Conservation (phyloP, 2,113 vertebrate genomes). For the Panurus biarmicus region DNA sequence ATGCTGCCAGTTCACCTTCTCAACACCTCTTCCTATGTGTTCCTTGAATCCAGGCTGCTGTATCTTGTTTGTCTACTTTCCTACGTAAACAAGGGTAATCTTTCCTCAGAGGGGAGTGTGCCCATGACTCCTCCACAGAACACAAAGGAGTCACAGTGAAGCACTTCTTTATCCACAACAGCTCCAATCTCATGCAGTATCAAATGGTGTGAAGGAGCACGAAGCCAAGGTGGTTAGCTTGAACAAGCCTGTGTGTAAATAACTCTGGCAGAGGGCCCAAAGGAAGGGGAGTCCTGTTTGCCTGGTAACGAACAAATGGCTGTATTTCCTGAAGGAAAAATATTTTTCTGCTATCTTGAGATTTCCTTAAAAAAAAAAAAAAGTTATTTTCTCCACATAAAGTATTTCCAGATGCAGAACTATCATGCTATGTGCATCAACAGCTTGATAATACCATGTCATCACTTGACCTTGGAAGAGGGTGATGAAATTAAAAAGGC, state of each 20-base stretch:
- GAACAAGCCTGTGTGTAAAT: conserved; percentile 20
- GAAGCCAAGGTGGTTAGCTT: conserved; percentile 12
- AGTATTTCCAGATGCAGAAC: conserved; percentile 48
- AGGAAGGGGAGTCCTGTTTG: not conserved
- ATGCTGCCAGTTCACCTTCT: not conserved
- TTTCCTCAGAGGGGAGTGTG: conserved; percentile 6
- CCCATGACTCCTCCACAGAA: not conserved
- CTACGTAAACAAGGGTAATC: not conserved
- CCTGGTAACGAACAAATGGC: conserved; percentile 10
- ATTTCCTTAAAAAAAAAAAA: not conserved
- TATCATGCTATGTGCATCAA: conserved; percentile 18
- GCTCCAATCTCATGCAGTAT: not conserved
- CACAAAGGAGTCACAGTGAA: conserved; percentile 12
- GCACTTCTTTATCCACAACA: not conserved
- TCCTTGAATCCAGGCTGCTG: not conserved
- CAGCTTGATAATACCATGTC: conserved; percentile 45
- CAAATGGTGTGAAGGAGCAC: not conserved
- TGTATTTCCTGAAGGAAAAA: conserved; percentile 29
- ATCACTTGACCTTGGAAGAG: conserved; percentile 32
- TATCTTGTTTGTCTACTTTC: conserved; percentile 23
- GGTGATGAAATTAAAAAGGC: not conserved
- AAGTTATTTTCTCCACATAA: not conserved
- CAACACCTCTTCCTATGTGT: not conserved
- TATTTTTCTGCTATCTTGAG: not conserved
- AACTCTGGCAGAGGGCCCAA: conserved; percentile 8